A percentile compares a stretch with the other conserved stretches of the same genome.
phyloP scores from a whole-genome alignment of 2,888 invertebrate species.

The Uloborus plumipes region DNA sequence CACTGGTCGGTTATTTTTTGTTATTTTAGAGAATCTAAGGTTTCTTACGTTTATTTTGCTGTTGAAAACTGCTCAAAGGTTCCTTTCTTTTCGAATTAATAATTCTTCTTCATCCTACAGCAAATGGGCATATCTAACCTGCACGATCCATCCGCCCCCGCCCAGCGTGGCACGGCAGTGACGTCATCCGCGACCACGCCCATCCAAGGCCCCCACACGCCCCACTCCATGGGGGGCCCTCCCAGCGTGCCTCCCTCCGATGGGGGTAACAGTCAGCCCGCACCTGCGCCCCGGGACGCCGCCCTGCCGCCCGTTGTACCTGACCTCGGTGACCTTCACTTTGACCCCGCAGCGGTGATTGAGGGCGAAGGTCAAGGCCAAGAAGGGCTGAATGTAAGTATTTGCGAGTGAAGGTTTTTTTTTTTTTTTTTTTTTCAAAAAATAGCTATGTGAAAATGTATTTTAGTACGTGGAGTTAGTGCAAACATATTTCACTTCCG shows the following conservation, averaged over 20 bases:
- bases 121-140: slow-evolving; percentile 66
- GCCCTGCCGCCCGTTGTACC: slow-evolving; percentile 65
- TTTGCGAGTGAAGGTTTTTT: too few relatives aligned
- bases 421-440: too few relatives aligned
- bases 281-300: slow-evolving; percentile 58
- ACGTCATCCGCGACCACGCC: slow-evolving; percentile 35
- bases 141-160: slow-evolving; percentile 61
- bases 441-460: too few relatives aligned
- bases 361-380: slow-evolving; percentile 88
- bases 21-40: too few relatives aligned
- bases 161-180: slow-evolving; percentile 51
- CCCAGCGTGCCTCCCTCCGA: slow-evolving; percentile 78
- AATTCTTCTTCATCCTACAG: slow-evolving; percentile 13
- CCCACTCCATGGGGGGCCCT: slow-evolving; percentile 84
- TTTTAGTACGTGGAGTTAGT: too few relatives aligned
- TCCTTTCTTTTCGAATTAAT: too few relatives aligned
- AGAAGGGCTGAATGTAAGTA: slow-evolving; percentile 91
- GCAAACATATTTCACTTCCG: too few relatives aligned
- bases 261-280: slow-evolving; percentile 45
- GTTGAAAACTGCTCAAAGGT: too few relatives aligned
- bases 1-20: too few relatives aligned
- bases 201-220: slow-evolving; percentile 82
- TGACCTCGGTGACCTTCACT: slow-evolving; percentile 80
- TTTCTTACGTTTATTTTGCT: too few relatives aligned
- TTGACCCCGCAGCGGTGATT: slow-evolving; percentile 92